These are phyloP conservation scores for Orchestia grillus DNA, from an alignment of 1,140 invertebrate species.

Conservation along the genomic window DNA sequence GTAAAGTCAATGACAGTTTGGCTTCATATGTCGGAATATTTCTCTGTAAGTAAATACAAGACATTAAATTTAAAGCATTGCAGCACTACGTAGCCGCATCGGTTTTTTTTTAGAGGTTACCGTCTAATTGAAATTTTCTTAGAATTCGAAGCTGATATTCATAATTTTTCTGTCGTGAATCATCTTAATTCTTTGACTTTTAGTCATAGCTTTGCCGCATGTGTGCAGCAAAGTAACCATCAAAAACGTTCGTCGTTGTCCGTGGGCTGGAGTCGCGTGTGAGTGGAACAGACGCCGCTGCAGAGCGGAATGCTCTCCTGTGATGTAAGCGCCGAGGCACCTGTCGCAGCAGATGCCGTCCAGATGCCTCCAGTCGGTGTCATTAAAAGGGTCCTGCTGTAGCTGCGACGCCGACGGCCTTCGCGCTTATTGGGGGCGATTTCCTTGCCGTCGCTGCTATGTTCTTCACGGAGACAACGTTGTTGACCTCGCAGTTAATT, in stretches of 20 bases:
- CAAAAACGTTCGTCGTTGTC: too few species aligned
- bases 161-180: background rate
- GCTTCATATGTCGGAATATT: background rate
- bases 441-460: background rate
- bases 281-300: background rate
- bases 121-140: too few species aligned
- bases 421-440: background rate
- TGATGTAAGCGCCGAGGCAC: background rate
- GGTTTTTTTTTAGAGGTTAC: background rate
- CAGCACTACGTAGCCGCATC: background rate
- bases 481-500: background rate
- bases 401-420: background rate
- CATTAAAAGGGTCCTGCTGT: constrained; percentile 16
- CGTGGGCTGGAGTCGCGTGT: background rate
- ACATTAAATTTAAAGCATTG: background rate
- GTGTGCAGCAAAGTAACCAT: too few species aligned
- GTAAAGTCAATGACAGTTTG: background rate
- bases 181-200: too few species aligned
- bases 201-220: too few species aligned
- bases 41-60: background rate
- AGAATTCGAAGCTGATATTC: background rate
- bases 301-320: background rate
- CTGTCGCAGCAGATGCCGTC: constrained; percentile 45
- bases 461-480: background rate
- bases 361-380: constrained; percentile 15